A percentile compares a stretch with the other conserved stretches of the same genome.
Evolutionary conservation across 2,888 invertebrate species (phyloP).

Genomic region (Aspidiotus rigidus): DNA sequence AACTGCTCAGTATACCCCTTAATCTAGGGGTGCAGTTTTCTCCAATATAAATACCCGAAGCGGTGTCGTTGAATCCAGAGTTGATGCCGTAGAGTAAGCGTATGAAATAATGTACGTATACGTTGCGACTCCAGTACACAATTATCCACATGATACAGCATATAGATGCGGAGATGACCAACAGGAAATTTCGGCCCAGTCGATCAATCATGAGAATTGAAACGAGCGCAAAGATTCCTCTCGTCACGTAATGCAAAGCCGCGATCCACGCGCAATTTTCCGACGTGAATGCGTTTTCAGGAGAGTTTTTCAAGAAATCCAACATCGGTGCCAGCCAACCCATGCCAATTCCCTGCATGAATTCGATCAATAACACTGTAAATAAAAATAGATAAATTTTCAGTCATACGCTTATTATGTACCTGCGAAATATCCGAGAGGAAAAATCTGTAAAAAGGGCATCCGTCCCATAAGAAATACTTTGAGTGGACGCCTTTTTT

Average conservation of each 20-base stretch:
- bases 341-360: not conserved
- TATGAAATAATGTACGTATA: conserved; percentile 33
- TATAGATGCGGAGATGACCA: not conserved
- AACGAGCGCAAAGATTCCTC: not conserved
- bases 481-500: too few relatives aligned
- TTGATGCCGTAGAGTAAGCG: conserved; percentile 37
- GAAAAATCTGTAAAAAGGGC: too few relatives aligned
- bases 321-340: conserved; percentile 14
- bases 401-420: too few relatives aligned
- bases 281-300: not conserved
- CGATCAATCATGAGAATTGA: not conserved
- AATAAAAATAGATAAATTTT: not conserved
- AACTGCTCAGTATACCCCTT: not conserved
- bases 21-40: conserved; percentile 32
- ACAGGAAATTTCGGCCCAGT: conserved; percentile 10
- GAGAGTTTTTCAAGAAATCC: conserved; percentile 8
- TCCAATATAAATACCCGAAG: conserved; percentile 37
- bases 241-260: conserved; percentile 11
- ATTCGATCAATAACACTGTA: conserved; percentile 1
- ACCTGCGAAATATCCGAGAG: too few relatives aligned
- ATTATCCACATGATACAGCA: not conserved
- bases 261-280: conserved; percentile 19
- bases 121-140: not conserved
- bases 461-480: too few relatives aligned
- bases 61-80: conserved; percentile 37